Evolutionary conservation across 2,113 vertebrate genomes (phyloP).

Genomic region (Eurypyga helias): DNA sequence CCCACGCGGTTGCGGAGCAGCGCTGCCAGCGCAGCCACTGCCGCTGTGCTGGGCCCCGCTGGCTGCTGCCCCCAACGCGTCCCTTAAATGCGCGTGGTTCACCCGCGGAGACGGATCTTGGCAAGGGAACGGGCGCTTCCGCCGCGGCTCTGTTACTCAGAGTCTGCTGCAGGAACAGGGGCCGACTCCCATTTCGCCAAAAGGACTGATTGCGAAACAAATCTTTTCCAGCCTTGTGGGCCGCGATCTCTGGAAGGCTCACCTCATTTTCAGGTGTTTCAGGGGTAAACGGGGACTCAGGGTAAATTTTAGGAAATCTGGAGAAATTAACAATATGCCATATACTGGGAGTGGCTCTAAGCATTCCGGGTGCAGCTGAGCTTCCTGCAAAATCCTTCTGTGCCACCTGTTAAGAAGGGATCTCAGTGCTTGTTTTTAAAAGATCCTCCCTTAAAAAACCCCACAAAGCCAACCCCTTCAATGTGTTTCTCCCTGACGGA

Average conservation of each 20-base stretch:
- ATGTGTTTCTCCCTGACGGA: background rate
- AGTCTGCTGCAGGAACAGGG: background rate
- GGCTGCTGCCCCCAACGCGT: background rate
- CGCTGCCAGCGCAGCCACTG: background rate
- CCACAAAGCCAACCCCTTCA: rapidly evolving
- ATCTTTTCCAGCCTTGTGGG: background rate
- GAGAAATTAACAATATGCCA: background rate
- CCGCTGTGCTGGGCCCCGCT: background rate
- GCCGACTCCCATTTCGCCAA: background rate
- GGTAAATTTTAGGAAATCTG: background rate
- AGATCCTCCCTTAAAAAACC: background rate
- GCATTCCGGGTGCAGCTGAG: background rate
- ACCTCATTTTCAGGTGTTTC: background rate
- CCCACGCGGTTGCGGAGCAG: background rate
- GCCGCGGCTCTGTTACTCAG: background rate
- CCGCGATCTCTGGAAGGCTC: background rate
- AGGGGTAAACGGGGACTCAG: background rate
- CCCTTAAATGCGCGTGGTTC: background rate
- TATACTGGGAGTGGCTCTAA: background rate
- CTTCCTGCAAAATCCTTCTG: constrained; percentile 16
- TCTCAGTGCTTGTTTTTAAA: too few relatives aligned
- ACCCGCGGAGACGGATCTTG: background rate
- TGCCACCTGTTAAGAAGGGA: too few relatives aligned
- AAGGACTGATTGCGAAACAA: background rate
- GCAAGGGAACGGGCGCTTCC: constrained; percentile 18